Base-by-base conservation (phyloP, 1,140 invertebrate species). In the Leptopilina boulardi region DNA sequence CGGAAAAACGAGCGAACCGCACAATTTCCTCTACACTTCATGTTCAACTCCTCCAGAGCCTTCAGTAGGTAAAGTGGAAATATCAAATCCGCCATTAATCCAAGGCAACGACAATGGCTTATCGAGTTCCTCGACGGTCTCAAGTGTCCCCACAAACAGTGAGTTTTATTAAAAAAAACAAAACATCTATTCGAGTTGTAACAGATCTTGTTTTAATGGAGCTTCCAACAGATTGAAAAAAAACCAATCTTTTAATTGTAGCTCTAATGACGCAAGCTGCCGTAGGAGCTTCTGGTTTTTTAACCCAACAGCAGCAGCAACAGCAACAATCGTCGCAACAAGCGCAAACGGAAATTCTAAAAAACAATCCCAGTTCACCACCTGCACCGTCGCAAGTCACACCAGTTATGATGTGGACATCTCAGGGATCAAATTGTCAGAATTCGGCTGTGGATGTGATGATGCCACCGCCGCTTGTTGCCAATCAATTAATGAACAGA, bases 1-100 rank as follows among this genome's bases (percentile, higher is more conserved):
- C 71, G 96, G 96, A 77, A 97, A 97, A 91, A 94, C 94, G 71
- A 97, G 96, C 86, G 97, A 99, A 87, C 94, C 97, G 26, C 96
- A 97, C 87, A 92, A 92, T 42, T 98, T 99, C 92, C 93, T 94
- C 78, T 99, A 98, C 88, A 95, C 95, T 70, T 94, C 95, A 66
- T 85, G 88, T 18, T 84, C 88, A 5, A 82, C 87, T 9, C 73
- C 88, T 0, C 79, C 86, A 0, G 83, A 86, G 23, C 86, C 87
- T 2, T 86, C 88, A 2, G 75, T 89, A 10, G 11, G 78, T 1
- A 82, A 82, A 59, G 76, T 74, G 0, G 82, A 83, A 78, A 34
- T 73, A 34, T 73, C 83, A 3, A 83, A 78, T 19, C 71, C 82
- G 10, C 81, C 79, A 5, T 78, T 56, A 11, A 54, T 80, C 11